A percentile compares a stretch with the other conserved stretches of the same genome.
These are phyloP conservation scores for Plectropomus leopardus DNA, from an alignment of 2,113 vertebrate genomes.

Conservation along the genomic window DNA sequence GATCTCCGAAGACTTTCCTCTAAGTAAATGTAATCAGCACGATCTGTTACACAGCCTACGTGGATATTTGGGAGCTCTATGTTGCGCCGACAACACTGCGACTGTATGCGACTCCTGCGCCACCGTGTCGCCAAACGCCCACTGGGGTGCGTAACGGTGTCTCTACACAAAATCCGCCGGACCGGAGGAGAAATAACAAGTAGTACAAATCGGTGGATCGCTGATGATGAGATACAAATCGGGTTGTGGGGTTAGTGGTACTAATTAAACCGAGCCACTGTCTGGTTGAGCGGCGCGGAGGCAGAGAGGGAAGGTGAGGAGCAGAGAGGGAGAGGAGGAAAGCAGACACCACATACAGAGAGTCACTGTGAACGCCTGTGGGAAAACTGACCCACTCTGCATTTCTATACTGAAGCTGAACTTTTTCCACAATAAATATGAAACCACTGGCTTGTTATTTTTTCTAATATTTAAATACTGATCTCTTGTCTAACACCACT, in stretches of 20 bases:
- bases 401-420: neutral
- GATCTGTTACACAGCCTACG: slow-evolving; percentile 4
- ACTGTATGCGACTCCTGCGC: slow-evolving; percentile 66
- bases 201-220: neutral
- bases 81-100: slow-evolving; percentile 22
- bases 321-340: slow-evolving; percentile 5
- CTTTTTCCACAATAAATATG: neutral
- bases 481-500: neutral
- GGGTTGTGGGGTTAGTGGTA: slow-evolving; percentile 8
- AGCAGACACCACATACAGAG: slow-evolving; percentile 36
- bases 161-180: slow-evolving; percentile 31
- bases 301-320: slow-evolving; percentile 16
- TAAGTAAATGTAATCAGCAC: slow-evolving; percentile 10
- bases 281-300: neutral
- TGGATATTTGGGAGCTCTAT: slow-evolving; percentile 19
- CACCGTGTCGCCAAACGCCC: slow-evolving; percentile 77
- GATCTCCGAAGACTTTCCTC: neutral
- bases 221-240: neutral
- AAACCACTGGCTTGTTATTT: neutral
- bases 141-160: slow-evolving; percentile 78
- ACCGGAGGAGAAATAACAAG: slow-evolving; percentile 5
- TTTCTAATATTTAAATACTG: neutral
- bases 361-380: slow-evolving; percentile 21
- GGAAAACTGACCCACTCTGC: neutral
- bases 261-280: slow-evolving; percentile 1